Evolutionary conservation across 1,140 invertebrate genomes (phyloP), one percentile per base, ranked within the genome.

Genomic region (Philotrypesis tridentata): DNA sequence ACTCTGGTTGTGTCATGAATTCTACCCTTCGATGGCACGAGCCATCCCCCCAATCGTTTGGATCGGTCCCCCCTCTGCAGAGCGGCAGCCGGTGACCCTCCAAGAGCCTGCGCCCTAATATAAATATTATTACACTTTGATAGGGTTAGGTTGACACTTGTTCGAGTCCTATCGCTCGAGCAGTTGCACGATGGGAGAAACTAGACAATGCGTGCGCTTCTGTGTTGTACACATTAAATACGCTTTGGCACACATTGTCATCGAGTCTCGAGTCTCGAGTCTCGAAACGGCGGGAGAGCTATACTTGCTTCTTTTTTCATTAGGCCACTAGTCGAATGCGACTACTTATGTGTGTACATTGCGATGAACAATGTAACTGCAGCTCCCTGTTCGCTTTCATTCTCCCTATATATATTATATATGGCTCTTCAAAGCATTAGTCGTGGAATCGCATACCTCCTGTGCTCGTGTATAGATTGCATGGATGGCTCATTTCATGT

Each of bases 121-220:
- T 92, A 92, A 92, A 92, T 92, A 91, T 91, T 91, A 91, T 91
- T 91, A 91, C 89, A 91, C 87, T 91, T 92, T 90, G 90, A 92
- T 92, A 86, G 90, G 90, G 90, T 91, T 91, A 90, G 87, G 87
- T 89, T 90, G 90, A 90, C 89, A 91, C 87, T 89, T 87, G 88
- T 82, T 77, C 55, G 60, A 77, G 74, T 27, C 65, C 79, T 61
- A 72, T 79, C 23, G 25, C 27, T 65, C 12, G 61, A 27, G 25
- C 48, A 2, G 48, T 55, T 37, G 23, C 29, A 21, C 4, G 43
- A 12, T 60, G 40, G 60, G 48, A 72, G 31, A 43, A 9, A 37
- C 4, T 37, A 37, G 25, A 75, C 29, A 61, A 33, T 23, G 11
- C 9, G 14, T 33, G n/a, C n/a, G n/a, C n/a, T n/a, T n/a, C 6